Base-by-base conservation (phyloP, 2,797 vertebrate genomes). In the Chiroxiphia lanceolata region DNA sequence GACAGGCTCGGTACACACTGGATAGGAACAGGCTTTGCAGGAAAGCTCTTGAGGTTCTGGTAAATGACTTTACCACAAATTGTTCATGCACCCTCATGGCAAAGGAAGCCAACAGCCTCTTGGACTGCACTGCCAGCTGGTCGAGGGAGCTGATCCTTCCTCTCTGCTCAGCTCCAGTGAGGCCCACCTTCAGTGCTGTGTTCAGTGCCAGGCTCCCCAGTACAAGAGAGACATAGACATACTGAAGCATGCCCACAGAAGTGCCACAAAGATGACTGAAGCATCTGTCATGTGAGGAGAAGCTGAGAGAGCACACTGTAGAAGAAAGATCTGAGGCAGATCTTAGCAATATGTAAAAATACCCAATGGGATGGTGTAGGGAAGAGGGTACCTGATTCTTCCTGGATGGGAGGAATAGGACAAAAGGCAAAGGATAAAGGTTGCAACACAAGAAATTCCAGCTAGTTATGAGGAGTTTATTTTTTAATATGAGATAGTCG, bases 131-230 rank as follows among this genome's bases (percentile, higher is more conserved):
- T 53, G 17, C 16, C 34, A 50, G 29, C 23, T 85, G 4, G 23
- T 21, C 0, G 0, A 75, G 45, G 15, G 27, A 78, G 19, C 7
- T 15, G 38, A 83, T 57, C 23, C 53, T 29, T 48, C 36, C 26
- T 15, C 51, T 69, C 53, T 72, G 54, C 42, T 87, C 63, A 53
- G 50, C 33, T 56, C 63, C 54, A 10, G 42, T 38, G 34, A 69
- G 60, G 42, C 38, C 26, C 21, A n/a, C 11, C 3, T 31, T 53
- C 47, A 70, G 3, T 16, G 26, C 38, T 69, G 59, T 22, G 71
- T 38, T 11, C 47, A 38, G 8, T 36, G 47, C n/a, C 53, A 42
- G 42, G 21, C 22, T 78, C 5, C 11, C 33, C 67, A 84, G n/a
- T 8, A 48, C 22, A 29, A 45, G 13, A 77, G 11, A 83, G 29